phyloP scores from a whole-genome alignment of 2,113 vertebrate species.

The Donacobius atricapilla region DNA sequence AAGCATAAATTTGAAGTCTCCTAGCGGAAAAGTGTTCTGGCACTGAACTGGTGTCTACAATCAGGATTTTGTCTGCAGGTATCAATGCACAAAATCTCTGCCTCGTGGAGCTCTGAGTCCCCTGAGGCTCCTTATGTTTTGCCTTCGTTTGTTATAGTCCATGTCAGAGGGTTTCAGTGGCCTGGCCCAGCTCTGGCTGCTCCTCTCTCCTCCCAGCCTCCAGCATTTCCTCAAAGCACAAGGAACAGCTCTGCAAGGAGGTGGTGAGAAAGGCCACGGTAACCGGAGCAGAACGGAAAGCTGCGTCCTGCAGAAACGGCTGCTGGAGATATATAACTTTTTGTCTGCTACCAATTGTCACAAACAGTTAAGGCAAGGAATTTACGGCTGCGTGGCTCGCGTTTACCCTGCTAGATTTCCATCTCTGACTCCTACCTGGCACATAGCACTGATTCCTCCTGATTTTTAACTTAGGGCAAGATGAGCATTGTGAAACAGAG shows the following conservation, averaged over 20 bases:
- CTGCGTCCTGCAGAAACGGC: not conserved
- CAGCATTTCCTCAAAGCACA: not conserved
- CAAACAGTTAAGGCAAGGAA: constrained; percentile 6
- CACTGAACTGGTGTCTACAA: constrained; percentile 60
- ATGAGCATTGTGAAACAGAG: not conserved
- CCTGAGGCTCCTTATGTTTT: constrained; percentile 58
- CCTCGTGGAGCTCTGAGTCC: constrained; percentile 33
- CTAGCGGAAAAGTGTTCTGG: constrained; percentile 55
- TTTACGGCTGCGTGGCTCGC: constrained; percentile 12
- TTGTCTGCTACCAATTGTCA: constrained; percentile 52
- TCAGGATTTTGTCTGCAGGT: constrained; percentile 70
- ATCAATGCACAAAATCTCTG: constrained; percentile 59
- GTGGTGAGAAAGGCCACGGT: not conserved
- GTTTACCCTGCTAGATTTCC: not conserved
- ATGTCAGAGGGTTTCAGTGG: constrained; percentile 19
- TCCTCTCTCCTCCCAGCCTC: not conserved
- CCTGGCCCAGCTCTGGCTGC: not conserved
- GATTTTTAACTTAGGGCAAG: not conserved
- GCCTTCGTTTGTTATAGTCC: constrained; percentile 45
- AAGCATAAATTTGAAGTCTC: constrained; percentile 64
- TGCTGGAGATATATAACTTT: not conserved
- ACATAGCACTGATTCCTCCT: not conserved
- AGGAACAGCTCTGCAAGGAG: not conserved
- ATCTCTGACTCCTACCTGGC: not conserved
- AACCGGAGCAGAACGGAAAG: constrained; percentile 7